A percentile compares a stretch with the other conserved stretches of the same genome.
Conservation (phyloP, 2,888 invertebrate species). For the Iselma pallidipennis region DNA sequence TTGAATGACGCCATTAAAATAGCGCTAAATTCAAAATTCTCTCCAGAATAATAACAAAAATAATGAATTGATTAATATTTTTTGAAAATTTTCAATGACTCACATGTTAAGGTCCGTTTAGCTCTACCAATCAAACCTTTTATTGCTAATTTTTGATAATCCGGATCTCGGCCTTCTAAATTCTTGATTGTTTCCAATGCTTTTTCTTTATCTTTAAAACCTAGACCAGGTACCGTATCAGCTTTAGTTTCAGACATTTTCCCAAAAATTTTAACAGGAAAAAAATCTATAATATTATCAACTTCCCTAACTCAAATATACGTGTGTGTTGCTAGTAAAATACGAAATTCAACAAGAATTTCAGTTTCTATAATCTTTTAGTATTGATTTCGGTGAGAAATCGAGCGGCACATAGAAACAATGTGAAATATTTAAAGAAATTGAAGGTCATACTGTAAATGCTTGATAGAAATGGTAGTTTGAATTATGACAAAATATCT, state of each 20-base stretch:
- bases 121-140: slow-evolving; percentile 73
- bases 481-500: slow-evolving; percentile 39
- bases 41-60: too few relatives aligned
- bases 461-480: slow-evolving; percentile 27
- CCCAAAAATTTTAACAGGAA: not conserved
- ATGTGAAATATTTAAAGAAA: not conserved
- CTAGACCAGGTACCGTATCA: slow-evolving; percentile 73
- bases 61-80: not conserved
- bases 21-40: not conserved
- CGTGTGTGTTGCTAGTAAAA: slow-evolving; percentile 20
- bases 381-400: slow-evolving; percentile 1
- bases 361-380: slow-evolving; percentile 23
- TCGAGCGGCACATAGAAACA: slow-evolving; percentile 29
- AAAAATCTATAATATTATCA: too few relatives aligned
- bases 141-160: slow-evolving; percentile 75
- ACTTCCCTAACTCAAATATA: slow-evolving; percentile 23
- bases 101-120: slow-evolving; percentile 70
- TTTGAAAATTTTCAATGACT: slow-evolving; percentile 29
- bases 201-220: slow-evolving; percentile 78
- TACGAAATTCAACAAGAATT: slow-evolving; percentile 29
- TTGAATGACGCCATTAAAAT: not conserved
- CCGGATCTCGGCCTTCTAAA: slow-evolving; percentile 74
- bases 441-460: slow-evolving; percentile 24
- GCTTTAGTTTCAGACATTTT: slow-evolving; percentile 50
- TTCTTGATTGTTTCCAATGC: slow-evolving; percentile 69